Evolutionary conservation across 1,140 invertebrate species (phyloP).

Genomic region (Centruroides vittatus): DNA sequence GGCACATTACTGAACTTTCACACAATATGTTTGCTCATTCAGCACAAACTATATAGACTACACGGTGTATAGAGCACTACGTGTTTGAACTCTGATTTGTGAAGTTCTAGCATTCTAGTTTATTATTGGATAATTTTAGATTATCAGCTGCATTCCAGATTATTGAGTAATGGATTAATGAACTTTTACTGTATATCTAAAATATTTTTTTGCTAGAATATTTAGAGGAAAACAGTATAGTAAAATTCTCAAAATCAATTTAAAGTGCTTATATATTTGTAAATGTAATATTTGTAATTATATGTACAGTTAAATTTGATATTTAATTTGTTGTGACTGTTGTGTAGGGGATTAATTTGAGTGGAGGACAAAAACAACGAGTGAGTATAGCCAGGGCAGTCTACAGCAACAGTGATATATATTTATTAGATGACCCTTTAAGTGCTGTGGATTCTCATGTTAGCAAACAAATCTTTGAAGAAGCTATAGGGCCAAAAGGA

Average conservation of each 20-base stretch:
- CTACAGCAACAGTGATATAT: constrained; percentile 28
- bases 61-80: too few species aligned
- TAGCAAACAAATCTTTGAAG: constrained; percentile 31
- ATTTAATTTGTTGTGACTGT: background rate
- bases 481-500: constrained; percentile 28
- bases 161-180: too few species aligned
- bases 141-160: background rate
- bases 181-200: too few species aligned
- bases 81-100: background rate
- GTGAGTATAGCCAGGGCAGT: constrained; percentile 24
- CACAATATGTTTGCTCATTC: too few species aligned
- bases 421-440: constrained; percentile 34
- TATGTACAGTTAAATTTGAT: background rate
- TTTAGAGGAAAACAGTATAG: too few species aligned
- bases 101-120: background rate
- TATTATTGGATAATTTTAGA: background rate
- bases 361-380: constrained; percentile 26
- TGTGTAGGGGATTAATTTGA: constrained; percentile 29
- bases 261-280: too few species aligned
- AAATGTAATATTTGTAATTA: too few species aligned
- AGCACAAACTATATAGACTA: too few species aligned
- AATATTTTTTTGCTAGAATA: too few species aligned
- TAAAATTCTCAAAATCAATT: too few species aligned
- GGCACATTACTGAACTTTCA: too few species aligned
- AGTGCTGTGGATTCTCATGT: constrained; percentile 32